Evolutionary conservation across 2,888 invertebrate genomes (phyloP).

Genomic region (Sericinus montela): DNA sequence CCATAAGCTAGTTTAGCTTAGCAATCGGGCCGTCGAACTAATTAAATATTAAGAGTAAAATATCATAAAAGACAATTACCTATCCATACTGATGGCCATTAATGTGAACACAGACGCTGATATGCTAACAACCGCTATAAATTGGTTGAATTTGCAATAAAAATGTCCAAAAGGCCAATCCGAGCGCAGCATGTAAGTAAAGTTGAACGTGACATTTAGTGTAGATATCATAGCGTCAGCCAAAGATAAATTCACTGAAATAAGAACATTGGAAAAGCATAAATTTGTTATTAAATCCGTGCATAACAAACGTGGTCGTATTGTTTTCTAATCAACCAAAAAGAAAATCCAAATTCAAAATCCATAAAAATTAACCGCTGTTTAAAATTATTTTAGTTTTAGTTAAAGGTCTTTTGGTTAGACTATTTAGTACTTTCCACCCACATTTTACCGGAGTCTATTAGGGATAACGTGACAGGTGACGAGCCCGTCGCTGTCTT

Average conservation of each 20-base stretch:
- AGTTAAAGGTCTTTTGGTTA: too few relatives aligned
- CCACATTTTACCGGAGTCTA: too few relatives aligned
- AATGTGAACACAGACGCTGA: constrained; percentile 97
- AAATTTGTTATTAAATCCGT: background rate
- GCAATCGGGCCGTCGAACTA: too few relatives aligned
- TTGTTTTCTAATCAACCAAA: too few relatives aligned
- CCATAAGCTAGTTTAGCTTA: too few relatives aligned
- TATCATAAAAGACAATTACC: constrained; percentile 80
- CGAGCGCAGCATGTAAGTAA: constrained; percentile 95
- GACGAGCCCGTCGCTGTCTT: too few relatives aligned
- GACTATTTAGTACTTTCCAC: too few relatives aligned
- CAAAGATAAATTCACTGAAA: constrained; percentile 93
- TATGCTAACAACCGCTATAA: constrained; percentile 94
- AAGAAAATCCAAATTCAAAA: too few relatives aligned
- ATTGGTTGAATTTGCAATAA: constrained; percentile 97
- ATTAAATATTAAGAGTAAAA: too few relatives aligned
- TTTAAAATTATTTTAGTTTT: too few relatives aligned
- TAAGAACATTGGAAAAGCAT: background rate
- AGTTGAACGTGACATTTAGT: constrained; percentile 97
- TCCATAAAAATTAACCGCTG: too few relatives aligned
- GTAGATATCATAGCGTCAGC: constrained; percentile 98
- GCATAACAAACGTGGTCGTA: background rate
- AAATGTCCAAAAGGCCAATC: constrained; percentile 97
- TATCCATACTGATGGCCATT: constrained; percentile 98
- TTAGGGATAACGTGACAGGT: too few relatives aligned